Percentiles rank a stretch among this genome's conserved stretches.
Conservation (phyloP, 2,113 vertebrate genomes). For the Pluvianellus socialis region DNA sequence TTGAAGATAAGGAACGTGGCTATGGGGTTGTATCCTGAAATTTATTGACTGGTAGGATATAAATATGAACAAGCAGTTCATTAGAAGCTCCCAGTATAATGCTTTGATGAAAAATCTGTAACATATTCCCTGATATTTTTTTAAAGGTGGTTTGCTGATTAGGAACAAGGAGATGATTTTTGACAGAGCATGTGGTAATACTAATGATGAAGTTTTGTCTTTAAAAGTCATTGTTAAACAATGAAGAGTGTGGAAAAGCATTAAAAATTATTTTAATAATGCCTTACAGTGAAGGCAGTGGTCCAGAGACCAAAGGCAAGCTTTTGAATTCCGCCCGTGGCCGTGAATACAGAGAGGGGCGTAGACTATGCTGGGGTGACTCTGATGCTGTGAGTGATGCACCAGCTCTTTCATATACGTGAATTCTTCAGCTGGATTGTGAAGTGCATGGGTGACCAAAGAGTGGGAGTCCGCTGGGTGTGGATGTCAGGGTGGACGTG, state of each 20-base stretch:
- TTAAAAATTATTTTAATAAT: background rate
- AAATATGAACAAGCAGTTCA: background rate
- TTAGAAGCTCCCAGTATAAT: background rate
- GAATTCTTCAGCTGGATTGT: background rate
- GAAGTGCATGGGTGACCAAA: too few relatives aligned
- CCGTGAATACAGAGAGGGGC: rapidly evolving
- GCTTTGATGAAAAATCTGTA: background rate
- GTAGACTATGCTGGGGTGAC: background rate
- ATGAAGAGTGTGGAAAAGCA: background rate
- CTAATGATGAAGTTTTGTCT: background rate
- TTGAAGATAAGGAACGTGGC: background rate
- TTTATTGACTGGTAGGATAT: background rate
- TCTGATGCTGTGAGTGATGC: background rate
- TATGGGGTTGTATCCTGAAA: background rate
- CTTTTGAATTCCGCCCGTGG: background rate
- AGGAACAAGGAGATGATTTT: background rate
- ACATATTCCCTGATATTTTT: background rate
- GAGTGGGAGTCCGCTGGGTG: background rate
- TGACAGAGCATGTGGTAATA: background rate
- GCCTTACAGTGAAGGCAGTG: rapidly evolving
- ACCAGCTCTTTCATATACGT: rapidly evolving
- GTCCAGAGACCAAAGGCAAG: background rate
- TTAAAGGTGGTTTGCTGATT: background rate
- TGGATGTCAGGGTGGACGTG: rapidly evolving
- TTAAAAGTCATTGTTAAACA: background rate